Conservation (phyloP, 30 jellyfish, hydroid and myxozoan species). For the Rhopilema esculentum region DNA sequence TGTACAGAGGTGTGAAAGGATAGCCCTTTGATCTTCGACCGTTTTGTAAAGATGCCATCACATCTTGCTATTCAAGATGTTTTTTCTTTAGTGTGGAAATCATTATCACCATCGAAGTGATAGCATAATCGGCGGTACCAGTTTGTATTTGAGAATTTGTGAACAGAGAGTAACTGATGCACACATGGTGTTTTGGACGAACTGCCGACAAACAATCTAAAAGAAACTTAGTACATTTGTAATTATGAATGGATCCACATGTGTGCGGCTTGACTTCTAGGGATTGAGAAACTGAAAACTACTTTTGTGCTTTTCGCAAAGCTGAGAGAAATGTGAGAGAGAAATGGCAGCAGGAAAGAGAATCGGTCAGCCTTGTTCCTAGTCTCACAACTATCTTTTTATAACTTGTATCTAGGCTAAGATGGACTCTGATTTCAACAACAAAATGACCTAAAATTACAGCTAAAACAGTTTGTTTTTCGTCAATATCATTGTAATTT, state of each 20-base stretch:
- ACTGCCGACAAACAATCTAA: neutral
- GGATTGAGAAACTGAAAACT: neutral
- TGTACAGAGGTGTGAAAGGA: constrained; percentile 14
- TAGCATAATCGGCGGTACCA: constrained; percentile 17
- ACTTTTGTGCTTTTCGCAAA: no score
- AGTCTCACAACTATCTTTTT: no score
- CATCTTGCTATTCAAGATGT: neutral
- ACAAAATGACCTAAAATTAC: no score
- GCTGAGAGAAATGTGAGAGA: no score
- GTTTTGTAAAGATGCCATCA: constrained; percentile 1
- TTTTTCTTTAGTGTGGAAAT: constrained; percentile 1
- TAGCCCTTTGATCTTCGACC: constrained; percentile 19
- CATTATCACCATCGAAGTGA: constrained; percentile 39
- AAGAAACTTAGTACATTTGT: neutral
- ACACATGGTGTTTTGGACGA: neutral
- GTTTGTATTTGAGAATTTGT: neutral
- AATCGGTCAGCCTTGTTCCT: no score
- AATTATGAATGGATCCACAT: no score
- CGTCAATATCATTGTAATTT: no score
- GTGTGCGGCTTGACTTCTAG: neutral
- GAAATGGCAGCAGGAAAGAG: no score
- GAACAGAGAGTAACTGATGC: neutral
- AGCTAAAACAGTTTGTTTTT: no score
- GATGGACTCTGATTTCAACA: no score
- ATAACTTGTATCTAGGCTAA: no score